phyloP scores from a whole-genome alignment of 2,113 vertebrate genomes.

The Chlorocebus sabaeus region DNA sequence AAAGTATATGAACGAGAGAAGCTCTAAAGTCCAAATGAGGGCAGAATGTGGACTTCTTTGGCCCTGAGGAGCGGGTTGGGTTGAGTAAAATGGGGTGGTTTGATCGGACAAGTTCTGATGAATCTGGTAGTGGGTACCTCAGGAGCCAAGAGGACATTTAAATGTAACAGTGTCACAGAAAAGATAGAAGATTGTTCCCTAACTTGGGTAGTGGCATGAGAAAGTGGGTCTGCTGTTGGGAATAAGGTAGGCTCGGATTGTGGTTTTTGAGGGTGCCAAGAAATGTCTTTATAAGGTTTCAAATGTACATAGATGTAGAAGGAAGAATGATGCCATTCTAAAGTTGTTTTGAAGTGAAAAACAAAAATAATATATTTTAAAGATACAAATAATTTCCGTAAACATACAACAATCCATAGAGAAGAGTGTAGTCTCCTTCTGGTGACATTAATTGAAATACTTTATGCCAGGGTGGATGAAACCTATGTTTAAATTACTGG shows the following conservation, averaged over 20 bases:
- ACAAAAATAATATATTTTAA: not conserved
- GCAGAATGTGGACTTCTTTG: not conserved
- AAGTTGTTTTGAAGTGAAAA: not conserved
- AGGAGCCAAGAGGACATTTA: not conserved
- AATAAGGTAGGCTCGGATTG: not conserved
- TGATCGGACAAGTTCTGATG: not conserved
- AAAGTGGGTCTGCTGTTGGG: not conserved
- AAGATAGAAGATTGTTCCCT: not conserved
- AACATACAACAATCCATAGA: too few relatives aligned
- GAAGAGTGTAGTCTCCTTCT: not conserved
- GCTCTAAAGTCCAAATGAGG: not conserved
- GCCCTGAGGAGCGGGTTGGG: fast-evolving
- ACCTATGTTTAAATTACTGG: not conserved
- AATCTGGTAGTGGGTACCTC: not conserved
- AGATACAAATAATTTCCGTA: not conserved
- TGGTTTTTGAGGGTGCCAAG: not conserved
- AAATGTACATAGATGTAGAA: not conserved
- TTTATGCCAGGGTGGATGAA: not conserved
- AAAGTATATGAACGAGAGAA: not conserved
- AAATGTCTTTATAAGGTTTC: not conserved
- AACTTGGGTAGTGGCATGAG: not conserved
- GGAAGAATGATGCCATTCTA: not conserved
- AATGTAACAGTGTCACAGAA: too few relatives aligned
- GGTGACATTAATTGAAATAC: not conserved
- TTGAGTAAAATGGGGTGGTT: too few relatives aligned